Evolutionary conservation across 2,888 invertebrate species (phyloP).

Genomic region (Leucozona laternaria): DNA sequence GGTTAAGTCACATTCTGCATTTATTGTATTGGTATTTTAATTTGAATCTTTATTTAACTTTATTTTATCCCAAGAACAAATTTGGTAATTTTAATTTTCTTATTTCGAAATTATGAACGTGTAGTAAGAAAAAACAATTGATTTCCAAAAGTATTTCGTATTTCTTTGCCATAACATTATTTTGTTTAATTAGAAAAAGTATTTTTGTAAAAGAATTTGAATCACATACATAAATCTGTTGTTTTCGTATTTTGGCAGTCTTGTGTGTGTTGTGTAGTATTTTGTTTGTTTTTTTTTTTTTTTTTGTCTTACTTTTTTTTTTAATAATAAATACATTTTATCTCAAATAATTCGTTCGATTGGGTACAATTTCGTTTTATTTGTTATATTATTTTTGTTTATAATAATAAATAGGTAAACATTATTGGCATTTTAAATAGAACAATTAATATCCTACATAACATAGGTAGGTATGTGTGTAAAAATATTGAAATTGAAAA

Average conservation of each 20-base stretch:
- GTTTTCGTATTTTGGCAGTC: conserved; percentile 9
- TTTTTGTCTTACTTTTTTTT: not conserved
- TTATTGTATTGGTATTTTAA: conserved; percentile 10
- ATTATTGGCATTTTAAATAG: conserved; percentile 4
- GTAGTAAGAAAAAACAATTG: not conserved
- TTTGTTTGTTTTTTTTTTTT: not conserved
- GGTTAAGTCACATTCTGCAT: conserved; percentile 33
- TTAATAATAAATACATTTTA: not conserved
- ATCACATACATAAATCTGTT: not conserved
- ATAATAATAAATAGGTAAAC: conserved; percentile 35
- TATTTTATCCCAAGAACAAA: conserved; percentile 7
- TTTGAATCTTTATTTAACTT: not conserved
- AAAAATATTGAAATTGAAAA: conserved; percentile 32
- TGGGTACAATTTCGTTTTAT: conserved; percentile 6
- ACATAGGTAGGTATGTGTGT: not conserved
- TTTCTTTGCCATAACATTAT: not conserved
- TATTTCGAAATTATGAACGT: not conserved
- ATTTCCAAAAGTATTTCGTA: not conserved
- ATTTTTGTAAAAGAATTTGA: not conserved
- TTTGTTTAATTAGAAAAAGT: not conserved
- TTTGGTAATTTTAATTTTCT: not conserved
- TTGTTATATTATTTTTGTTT: not conserved
- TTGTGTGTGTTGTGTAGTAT: conserved; percentile 3
- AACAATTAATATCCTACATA: conserved; percentile 15
- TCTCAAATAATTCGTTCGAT: not conserved